Conservation (phyloP, 2,888 invertebrate species). For the Pristionchus maxplancki region DNA sequence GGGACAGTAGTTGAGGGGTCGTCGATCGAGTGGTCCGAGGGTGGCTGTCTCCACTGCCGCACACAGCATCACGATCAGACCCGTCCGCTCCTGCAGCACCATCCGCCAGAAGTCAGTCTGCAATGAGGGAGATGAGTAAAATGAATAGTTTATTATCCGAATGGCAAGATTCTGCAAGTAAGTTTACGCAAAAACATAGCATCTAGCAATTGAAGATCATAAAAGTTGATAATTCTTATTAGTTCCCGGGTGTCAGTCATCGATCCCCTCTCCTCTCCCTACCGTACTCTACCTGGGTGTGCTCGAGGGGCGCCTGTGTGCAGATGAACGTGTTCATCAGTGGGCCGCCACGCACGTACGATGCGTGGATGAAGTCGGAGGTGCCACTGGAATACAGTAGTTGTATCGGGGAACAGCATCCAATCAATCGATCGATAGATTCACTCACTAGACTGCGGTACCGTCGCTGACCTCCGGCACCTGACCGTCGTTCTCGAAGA, state of each 20-base stretch:
- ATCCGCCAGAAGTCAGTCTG: slow-evolving; percentile 71
- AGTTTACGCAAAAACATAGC: no score
- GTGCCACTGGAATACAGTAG: slow-evolving; percentile 65
- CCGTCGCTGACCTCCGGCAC: slow-evolving; percentile 45
- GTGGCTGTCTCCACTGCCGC: slow-evolving; percentile 65
- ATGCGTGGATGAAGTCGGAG: slow-evolving; percentile 74
- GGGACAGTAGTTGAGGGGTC: slow-evolving; percentile 64
- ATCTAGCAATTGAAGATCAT: no score
- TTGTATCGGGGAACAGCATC: not conserved
- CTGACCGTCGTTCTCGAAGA: slow-evolving; percentile 53
- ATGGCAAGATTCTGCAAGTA: not conserved
- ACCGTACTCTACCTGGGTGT: slow-evolving; percentile 60
- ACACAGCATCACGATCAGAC: slow-evolving; percentile 74
- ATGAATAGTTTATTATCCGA: not conserved
- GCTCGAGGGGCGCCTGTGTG: slow-evolving; percentile 71
- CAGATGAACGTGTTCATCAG: slow-evolving; percentile 74
- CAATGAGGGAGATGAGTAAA: not conserved
- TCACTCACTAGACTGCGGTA: slow-evolving; percentile 24
- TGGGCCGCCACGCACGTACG: slow-evolving; percentile 72
- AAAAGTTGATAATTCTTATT: no score
- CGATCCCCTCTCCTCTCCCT: no score
- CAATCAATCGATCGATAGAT: not conserved
- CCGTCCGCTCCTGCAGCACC: slow-evolving; percentile 61
- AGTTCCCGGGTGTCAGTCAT: no score
- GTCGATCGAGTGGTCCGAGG: slow-evolving; percentile 60